Evolutionary conservation across 2,797 vertebrate genomes (phyloP).

Genomic region (Parambassis ranga): DNA sequence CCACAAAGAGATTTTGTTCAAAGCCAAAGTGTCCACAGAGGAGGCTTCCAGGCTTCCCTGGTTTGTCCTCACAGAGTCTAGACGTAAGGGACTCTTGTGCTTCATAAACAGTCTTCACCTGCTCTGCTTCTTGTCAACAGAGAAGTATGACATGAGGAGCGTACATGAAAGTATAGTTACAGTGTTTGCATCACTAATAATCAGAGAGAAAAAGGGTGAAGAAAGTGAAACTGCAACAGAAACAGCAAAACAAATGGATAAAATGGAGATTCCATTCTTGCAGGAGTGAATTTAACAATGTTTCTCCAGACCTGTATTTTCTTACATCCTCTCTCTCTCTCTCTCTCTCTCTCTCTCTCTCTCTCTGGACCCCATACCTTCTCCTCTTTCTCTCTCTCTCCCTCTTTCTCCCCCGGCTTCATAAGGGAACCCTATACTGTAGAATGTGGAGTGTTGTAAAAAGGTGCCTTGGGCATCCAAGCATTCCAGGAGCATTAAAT

Average conservation of each 20-base stretch:
- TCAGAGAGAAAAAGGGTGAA: background rate
- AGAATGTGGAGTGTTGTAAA: constrained; percentile 63
- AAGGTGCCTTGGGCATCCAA: constrained; percentile 56
- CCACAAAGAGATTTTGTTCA: constrained; percentile 61
- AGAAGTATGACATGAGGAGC: background rate
- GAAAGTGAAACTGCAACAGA: background rate
- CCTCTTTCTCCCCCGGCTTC: constrained; percentile 25
- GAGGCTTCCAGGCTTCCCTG: constrained; percentile 40
- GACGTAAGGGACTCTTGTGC: background rate
- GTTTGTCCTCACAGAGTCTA: constrained; percentile 46
- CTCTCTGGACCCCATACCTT: constrained; percentile 7
- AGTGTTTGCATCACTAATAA: constrained; percentile 2
- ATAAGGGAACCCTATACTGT: constrained; percentile 59
- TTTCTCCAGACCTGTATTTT: constrained; percentile 49
- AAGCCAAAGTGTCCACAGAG: constrained; percentile 46
- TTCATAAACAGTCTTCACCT: constrained; percentile 22
- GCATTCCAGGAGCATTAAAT: constrained; percentile 64
- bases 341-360: background rate
- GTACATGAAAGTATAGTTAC: background rate
- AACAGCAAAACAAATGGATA: background rate
- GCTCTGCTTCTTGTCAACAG: constrained; percentile 5
- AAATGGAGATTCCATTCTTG: constrained; percentile 30
- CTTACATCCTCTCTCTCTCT: constrained; percentile 18
- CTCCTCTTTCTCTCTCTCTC: background rate
- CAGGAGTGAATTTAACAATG: constrained; percentile 40